Percentiles rank a stretch among this genome's conserved stretches.
These are phyloP conservation scores for Mamestra configurata DNA, from an alignment of 1,140 invertebrate species.

Conservation along the genomic window DNA sequence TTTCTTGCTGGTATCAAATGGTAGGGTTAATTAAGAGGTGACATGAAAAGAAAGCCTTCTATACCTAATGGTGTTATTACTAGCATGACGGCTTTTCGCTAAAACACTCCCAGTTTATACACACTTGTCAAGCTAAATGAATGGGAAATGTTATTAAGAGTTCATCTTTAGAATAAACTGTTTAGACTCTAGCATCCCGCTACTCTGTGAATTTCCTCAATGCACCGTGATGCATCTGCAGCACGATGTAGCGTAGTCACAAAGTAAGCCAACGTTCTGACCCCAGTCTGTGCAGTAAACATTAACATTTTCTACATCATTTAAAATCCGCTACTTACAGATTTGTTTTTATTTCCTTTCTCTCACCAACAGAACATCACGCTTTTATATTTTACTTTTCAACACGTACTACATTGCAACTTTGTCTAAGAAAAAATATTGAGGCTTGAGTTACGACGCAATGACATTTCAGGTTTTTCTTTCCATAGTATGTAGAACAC, in stretches of 20 bases:
- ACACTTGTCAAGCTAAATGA: no score
- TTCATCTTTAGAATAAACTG: neutral
- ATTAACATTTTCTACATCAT: slow-evolving; percentile 34
- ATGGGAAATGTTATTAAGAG: neutral
- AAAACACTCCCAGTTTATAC: no score
- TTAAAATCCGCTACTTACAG: slow-evolving; percentile 40
- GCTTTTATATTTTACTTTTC: slow-evolving; percentile 18
- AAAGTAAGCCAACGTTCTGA: slow-evolving; percentile 26
- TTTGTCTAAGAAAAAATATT: neutral
- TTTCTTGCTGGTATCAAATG: neutral
- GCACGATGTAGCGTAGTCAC: slow-evolving; percentile 3
- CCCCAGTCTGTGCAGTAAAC: neutral
- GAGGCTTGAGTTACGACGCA: neutral
- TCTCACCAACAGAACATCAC: neutral
- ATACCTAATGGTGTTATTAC: no score
- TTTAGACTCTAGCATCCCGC: neutral
- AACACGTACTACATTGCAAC: slow-evolving; percentile 15
- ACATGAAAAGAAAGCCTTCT: no score
- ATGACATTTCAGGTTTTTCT: slow-evolving; percentile 27
- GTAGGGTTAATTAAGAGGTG: neutral
- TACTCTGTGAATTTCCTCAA: neutral
- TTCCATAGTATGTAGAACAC: neutral
- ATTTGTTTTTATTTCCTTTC: slow-evolving; percentile 39
- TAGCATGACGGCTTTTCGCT: no score
- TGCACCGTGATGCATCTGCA: slow-evolving; percentile 11